A percentile compares a stretch with the other conserved stretches of the same genome.
Evolutionary conservation across 2,797 vertebrate species (phyloP).

Genomic region (Paratrypauchen microcephalus): DNA sequence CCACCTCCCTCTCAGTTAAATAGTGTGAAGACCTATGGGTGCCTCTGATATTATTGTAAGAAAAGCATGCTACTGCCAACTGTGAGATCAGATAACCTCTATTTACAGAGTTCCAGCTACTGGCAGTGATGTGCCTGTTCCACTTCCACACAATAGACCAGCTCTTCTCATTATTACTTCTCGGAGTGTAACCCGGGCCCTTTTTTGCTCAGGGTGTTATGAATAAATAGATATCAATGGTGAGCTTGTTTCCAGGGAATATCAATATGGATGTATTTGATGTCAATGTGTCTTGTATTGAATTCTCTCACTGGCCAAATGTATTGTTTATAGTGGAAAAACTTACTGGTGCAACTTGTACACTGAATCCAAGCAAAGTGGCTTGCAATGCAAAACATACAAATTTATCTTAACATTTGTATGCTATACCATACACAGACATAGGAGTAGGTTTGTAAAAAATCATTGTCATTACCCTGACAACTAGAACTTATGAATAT

Average conservation of each 20-base stretch:
- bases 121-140: conserved; percentile 24
- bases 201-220: conserved; percentile 30
- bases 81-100: conserved; percentile 45
- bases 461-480: no score
- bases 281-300: background rate
- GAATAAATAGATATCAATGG: conserved; percentile 39
- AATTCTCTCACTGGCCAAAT: background rate
- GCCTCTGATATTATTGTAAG: conserved; percentile 47
- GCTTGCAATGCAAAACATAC: background rate
- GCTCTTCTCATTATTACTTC: conserved; percentile 38
- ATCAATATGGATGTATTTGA: background rate
- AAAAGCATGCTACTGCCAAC: conserved; percentile 37
- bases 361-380: background rate
- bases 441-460: no score
- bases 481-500: no score
- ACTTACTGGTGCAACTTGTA: background rate
- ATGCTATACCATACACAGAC: background rate
- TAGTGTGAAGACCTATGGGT: conserved; percentile 42
- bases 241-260: conserved; percentile 43
- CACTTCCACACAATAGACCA: conserved; percentile 52
- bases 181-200: conserved; percentile 17
- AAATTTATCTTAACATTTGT: background rate
- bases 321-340: background rate
- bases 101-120: conserved; percentile 28
- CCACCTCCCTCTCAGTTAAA: conserved; percentile 19